Conservation (phyloP, 2,113 vertebrate species). For the Callithrix jacchus region DNA sequence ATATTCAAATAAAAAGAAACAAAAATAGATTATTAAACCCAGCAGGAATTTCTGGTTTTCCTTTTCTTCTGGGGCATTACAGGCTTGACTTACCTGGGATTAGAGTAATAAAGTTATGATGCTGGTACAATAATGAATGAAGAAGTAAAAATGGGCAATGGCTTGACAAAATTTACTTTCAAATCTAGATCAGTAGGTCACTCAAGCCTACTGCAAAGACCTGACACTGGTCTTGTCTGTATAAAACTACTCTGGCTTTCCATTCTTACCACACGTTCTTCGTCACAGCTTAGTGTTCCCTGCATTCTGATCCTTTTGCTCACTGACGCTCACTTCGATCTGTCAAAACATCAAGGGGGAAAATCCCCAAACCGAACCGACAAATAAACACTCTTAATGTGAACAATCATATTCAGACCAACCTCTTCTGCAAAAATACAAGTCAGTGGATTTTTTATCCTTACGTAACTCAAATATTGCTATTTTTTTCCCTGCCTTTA, state of each 20-base stretch:
- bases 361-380: conserved; percentile 74
- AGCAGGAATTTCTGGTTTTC: conserved; percentile 65
- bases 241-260: conserved; percentile 40
- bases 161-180: conserved; percentile 64
- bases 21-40: conserved; percentile 74
- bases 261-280: conserved; percentile 49
- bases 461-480: conserved; percentile 63
- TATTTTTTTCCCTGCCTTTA: conserved; percentile 53
- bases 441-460: conserved; percentile 68
- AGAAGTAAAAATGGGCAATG: conserved; percentile 48
- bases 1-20: conserved; percentile 79
- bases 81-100: conserved; percentile 63
- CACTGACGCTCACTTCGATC: conserved; percentile 70
- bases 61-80: conserved; percentile 69
- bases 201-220: neutral
- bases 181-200: conserved; percentile 26
- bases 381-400: conserved; percentile 75
- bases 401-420: conserved; percentile 72
- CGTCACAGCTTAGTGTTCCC: conserved; percentile 44
- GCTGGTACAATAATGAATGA: conserved; percentile 64
- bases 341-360: conserved; percentile 76
- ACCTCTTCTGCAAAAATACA: conserved; percentile 73
- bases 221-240: neutral
- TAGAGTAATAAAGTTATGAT: conserved; percentile 53
- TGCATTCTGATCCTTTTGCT: conserved; percentile 60